Base-by-base conservation (phyloP, 2,888 invertebrate species). In the Melieria omissa region DNA sequence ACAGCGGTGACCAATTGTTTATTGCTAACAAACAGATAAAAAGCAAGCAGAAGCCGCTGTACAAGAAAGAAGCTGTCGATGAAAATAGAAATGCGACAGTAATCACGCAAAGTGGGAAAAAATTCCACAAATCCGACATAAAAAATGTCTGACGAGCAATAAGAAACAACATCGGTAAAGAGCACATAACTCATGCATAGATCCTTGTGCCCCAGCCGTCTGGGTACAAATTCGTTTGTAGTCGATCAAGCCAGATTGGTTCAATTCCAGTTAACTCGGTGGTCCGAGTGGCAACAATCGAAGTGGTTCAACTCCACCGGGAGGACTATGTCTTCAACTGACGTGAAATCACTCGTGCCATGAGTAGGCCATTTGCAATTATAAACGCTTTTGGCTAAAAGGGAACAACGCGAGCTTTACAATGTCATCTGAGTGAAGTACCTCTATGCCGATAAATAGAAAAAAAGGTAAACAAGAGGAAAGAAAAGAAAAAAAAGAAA, bases 311-410 rank as follows among this genome's bases (percentile, higher is more conserved):
- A 54, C 12, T 74, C 74, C 62, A 14, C 55, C 55, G 16, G 7
- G 55, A n/a, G 7, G n/a, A 12, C 16, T 16, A 14, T 12, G 12
- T 55, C 14, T 16, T 55, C 16, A 55, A 14, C 16, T 55, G 55
- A 29, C 55, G 55, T 55, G 12, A 66, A 58, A 42, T 45, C 29
- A 44, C 29, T 57, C 42, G 58, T 66, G 66, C 58, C n/a, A 16
- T 58, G 47, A 58, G 58, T 66, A 66, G 58, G 46, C 44, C 66
- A 16, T 58, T 57, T n/a, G 66, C 57, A 66, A 66, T 45, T n/a
- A 66, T 57, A 57, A 66, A 66, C 58, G 66, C 66, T 66, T 66
- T 29, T 47, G 42, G 57, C 45, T 57, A 44, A 66, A 57, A 58
- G 66, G 47, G 42, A 66, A 29, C 5, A 66, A 63, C 66, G 8